Evolutionary conservation across 2,888 invertebrate species (phyloP), one percentile per base, ranked within the genome.

Genomic region (Lydus trimaculatus): DNA sequence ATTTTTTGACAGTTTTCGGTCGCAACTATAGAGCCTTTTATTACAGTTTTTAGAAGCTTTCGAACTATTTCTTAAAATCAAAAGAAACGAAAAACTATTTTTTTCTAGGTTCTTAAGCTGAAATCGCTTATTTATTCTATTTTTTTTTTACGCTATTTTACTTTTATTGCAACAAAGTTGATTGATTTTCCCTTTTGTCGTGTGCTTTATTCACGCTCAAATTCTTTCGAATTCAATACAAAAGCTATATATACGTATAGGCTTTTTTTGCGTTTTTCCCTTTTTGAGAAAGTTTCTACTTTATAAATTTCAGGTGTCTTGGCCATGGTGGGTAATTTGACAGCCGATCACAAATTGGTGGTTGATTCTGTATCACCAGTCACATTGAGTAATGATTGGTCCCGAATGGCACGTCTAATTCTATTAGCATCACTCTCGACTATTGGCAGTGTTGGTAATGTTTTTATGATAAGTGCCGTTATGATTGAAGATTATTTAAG

Each of bases 401-500:
- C 92, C 6, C 87, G 91, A 28, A 87, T 93, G 28, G 90, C 89
- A 1, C 86, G 92, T 15, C 87, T 94, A 0, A 81, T 92, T 7
- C 84, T 92, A 36, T 84, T 92, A 63, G 89, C 90, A 0, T 88
- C 89, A 3, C 86, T 92, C 72, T 88, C 91, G 0, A 89, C 91
- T 1, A 84, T 91, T 61, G 91, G 91, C 11, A 91, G 90, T 77
- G 87, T 92, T 80, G 94, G 93, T 0, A 92, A 93, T 79, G 90
- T 93, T 17, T 94, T 91, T 80, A 89, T 93, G 86, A 92, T 93
- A 71, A 92, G 91, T 73, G 89, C 92, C 7, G 89, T 92, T 67
- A 91, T 92, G 87, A 91, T 91, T 48, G 91, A 92, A 77, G 91
- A 91, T 77, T 90, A 91, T 78, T 85, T 92, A 8, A 89, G 90